phyloP scores from a whole-genome alignment of 2,797 vertebrate species.

The Molossus molossus region DNA sequence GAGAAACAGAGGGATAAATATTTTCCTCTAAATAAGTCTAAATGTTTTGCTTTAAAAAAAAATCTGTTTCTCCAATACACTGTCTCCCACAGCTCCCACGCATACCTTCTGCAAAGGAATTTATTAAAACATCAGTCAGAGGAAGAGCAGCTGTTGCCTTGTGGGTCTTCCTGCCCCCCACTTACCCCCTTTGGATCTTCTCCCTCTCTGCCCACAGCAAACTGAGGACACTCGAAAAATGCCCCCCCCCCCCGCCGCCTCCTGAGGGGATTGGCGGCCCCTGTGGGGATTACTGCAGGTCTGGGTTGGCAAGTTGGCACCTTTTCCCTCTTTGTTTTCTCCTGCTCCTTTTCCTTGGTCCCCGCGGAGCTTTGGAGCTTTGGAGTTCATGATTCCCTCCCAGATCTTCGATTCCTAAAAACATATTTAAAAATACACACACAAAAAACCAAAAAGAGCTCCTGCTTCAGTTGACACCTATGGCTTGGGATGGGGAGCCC shows the following conservation, averaged over 20 bases:
- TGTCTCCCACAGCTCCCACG: no score
- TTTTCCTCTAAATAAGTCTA: not conserved
- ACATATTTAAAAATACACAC: no score
- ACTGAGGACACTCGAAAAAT: not conserved
- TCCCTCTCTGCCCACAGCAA: not conserved
- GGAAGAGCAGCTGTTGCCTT: not conserved
- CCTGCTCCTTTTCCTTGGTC: not conserved
- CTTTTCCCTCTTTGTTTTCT: not conserved
- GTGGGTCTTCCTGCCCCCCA: not conserved
- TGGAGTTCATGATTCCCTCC: not conserved
- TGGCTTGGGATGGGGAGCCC: not conserved
- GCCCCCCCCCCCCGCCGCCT: not conserved
- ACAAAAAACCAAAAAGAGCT: not conserved
- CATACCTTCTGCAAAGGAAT: not conserved
- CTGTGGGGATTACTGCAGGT: not conserved
- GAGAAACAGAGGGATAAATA: not conserved
- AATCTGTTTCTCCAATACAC: no score
- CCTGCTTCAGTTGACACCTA: not conserved
- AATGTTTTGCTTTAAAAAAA: not conserved
- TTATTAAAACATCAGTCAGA: not conserved
- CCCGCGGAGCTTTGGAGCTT: not conserved
- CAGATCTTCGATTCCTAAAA: not conserved
- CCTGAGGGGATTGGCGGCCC: not conserved
- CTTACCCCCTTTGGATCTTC: accelerated
- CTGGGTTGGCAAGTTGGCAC: not conserved